phyloP scores from a whole-genome alignment of 2,113 vertebrate genomes.

The Rafetus swinhoei region DNA sequence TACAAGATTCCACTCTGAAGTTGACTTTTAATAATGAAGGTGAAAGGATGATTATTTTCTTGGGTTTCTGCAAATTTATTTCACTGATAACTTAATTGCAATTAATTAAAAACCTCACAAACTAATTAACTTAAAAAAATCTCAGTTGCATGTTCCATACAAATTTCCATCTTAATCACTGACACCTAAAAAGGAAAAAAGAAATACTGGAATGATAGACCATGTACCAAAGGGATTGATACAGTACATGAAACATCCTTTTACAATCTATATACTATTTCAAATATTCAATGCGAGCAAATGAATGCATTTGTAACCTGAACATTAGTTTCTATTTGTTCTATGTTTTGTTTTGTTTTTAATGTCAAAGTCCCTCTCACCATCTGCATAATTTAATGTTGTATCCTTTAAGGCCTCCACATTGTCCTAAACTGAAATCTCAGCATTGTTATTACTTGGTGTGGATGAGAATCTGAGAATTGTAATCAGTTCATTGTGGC shows the following conservation, averaged over 20 bases:
- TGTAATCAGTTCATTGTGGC: not conserved
- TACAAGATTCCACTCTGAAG: not conserved
- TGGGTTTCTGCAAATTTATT: not conserved
- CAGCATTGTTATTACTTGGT: not conserved
- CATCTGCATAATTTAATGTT: not conserved
- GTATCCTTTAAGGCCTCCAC: not conserved
- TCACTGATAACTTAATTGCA: not conserved
- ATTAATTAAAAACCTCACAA: not conserved
- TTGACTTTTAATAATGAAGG: not conserved
- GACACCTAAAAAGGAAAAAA: not conserved
- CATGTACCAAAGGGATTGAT: not conserved
- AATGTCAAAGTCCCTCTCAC: fast-evolving
- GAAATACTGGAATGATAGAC: not conserved
- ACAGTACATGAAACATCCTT: fast-evolving
- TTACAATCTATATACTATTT: not conserved
- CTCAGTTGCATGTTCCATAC: not conserved
- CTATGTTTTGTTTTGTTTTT: not conserved
- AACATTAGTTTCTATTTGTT: not conserved
- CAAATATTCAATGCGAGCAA: not conserved
- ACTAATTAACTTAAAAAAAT: not conserved
- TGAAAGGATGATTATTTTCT: not conserved
- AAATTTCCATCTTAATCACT: not conserved
- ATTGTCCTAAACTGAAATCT: not conserved
- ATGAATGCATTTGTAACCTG: not conserved
- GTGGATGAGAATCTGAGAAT: not conserved